Percentiles rank a stretch among this genome's conserved stretches.
These are phyloP conservation scores for Oryzias javanicus DNA, from an alignment of 2,113 vertebrate genomes.

Conservation along the genomic window DNA sequence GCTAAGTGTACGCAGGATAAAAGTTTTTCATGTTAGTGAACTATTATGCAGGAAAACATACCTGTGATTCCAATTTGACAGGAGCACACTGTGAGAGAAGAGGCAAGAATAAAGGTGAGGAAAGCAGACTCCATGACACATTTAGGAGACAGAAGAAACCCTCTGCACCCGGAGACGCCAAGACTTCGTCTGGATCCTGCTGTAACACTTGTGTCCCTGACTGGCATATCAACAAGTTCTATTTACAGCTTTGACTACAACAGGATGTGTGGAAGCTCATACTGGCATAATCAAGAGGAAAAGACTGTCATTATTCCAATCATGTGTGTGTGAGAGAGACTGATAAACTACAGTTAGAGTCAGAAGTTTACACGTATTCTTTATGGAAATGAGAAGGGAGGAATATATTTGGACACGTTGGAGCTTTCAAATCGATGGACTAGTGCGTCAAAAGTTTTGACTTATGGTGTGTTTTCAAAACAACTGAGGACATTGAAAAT, in stretches of 20 bases:
- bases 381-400: not conserved
- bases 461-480: too few species aligned
- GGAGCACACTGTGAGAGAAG: conserved; percentile 24
- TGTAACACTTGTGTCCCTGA: conserved; percentile 32
- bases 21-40: not conserved
- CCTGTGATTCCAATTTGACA: conserved; percentile 39
- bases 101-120: conserved; percentile 45
- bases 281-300: conserved; percentile 66
- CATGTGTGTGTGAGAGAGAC: conserved; percentile 24
- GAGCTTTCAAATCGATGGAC: too few species aligned
- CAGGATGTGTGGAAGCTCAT: conserved; percentile 51
- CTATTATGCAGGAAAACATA: conserved; percentile 40
- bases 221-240: conserved; percentile 48
- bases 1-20: conserved; percentile 3
- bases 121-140: conserved; percentile 58
- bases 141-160: conserved; percentile 18
- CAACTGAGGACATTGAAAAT: too few species aligned
- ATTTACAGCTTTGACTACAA: conserved; percentile 14
- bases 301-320: conserved; percentile 24
- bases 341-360: conserved; percentile 49
- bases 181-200: conserved; percentile 32
- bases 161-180: conserved; percentile 13
- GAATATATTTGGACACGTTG: too few species aligned
- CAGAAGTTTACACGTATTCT: not conserved
- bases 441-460: too few species aligned